Base-by-base conservation (phyloP, 2,888 invertebrate genomes). In the Heliconius charithonia region DNA sequence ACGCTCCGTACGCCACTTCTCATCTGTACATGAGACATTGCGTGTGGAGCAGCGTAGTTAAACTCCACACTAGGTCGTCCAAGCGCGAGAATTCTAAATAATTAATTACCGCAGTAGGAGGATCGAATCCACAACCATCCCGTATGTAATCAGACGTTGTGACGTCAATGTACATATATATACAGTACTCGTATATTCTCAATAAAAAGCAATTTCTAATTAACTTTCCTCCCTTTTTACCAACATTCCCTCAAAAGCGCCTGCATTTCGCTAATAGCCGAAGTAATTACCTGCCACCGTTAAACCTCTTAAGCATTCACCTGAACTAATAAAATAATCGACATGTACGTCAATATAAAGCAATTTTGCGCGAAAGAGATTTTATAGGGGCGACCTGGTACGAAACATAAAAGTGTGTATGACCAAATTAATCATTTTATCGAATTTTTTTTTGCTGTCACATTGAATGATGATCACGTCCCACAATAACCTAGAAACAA, bases 301-400 rank as follows among this genome's bases (percentile, higher is more conserved):
- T 62, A 74, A 74, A 74, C 74, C 74, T 74, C 63, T 63, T 27
- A 74, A 74, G 74, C 62, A 74, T 74, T 74, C 41, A 74, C 13
- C 56, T 72, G 74, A 29, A 74, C 62, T 74, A 74, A 74, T 74
- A 74, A 74, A 74, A 63, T 74, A 74, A 74, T 74, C 73, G 74
- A 63, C 63, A 74, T 37, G 63, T 69, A 69, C 67, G 67, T 25
- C 67, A 41, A 41, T 74, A 63, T 73, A 16, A 62, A 45, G 63
- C 41, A 75, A 75, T 37, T 75, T 67, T 27, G 63, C 63, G 12
- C 41, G 25, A 63, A 66, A 25, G 41, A 25, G 69, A 59, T 74
- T 67, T 70, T 29, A 67, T 74, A 10, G 62, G 41, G 25, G 41
- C 56, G 32, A 71, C 51, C 6, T 71, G 56, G 56, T 71, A 72